A percentile compares a stretch with the other conserved stretches of the same genome.
Conservation (phyloP, 2,113 vertebrate genomes). For the Diadophis punctatus region DNA sequence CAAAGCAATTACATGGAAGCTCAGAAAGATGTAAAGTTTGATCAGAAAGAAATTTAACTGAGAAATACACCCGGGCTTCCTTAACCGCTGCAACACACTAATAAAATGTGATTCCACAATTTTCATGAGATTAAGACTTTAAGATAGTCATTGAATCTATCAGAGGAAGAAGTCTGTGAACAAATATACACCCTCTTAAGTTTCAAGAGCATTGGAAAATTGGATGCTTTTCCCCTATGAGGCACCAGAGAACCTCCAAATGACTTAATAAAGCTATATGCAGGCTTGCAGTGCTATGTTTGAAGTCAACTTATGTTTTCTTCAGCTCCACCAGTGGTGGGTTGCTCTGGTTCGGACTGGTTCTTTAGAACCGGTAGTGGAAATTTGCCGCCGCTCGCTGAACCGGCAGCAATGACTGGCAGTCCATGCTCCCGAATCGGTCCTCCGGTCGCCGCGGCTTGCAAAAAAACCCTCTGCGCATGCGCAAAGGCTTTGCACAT, state of each 20-base stretch:
- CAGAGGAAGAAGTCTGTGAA: neutral
- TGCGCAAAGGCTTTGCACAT: too few species aligned
- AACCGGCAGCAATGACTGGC: too few species aligned
- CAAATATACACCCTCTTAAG: neutral
- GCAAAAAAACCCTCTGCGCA: too few species aligned
- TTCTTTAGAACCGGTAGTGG: too few species aligned
- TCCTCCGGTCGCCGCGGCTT: too few species aligned
- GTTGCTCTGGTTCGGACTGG: too few species aligned
- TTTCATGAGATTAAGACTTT: neutral
- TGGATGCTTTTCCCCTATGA: too few species aligned
- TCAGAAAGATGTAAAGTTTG: neutral
- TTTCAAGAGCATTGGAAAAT: neutral
- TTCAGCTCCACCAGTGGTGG: neutral
- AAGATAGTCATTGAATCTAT: neutral
- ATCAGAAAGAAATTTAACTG: neutral
- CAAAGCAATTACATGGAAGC: neutral
- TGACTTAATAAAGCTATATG: neutral
- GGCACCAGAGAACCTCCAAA: neutral
- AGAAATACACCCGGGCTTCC: neutral
- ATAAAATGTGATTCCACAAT: neutral
- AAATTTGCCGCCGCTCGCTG: too few species aligned
- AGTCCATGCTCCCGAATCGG: too few species aligned
- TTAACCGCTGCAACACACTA: neutral
- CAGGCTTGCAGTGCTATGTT: neutral
- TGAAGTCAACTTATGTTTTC: neutral